Base-by-base conservation (phyloP, 2,888 invertebrate genomes). In the Polymixis lichenea region DNA sequence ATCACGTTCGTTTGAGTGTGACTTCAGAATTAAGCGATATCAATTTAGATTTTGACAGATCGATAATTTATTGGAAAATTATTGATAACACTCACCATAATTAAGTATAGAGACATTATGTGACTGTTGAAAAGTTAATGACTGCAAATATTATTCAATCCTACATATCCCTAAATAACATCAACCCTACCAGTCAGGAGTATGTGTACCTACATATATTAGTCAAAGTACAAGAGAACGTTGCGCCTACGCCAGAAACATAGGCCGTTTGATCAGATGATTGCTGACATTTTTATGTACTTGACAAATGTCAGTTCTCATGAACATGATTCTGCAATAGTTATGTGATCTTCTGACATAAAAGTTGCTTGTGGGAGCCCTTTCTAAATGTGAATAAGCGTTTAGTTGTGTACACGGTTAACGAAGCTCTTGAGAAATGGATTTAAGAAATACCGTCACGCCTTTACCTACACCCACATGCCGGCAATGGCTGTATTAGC, bases 241-340 rank as follows among this genome's bases (percentile, higher is more conserved):
- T 72, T 83, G 89, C 90, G 89, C 91, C 91, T 91, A 91, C 87
- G 82, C 86, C 72, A 68, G 78, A 64, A 74, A 78, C 68, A 72
- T 80, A 85, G 77, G 83, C 76, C 80, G 84, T 87, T 87, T 88
- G 86, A 87, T 88, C 83, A 85, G 19, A 67, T 86, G 86, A 90
- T 88, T 86, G 86, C 86, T 87, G 84, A 86, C 86, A 86, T 85
- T 89, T 86, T 86, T 87, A 83, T 84, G 72, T 81, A 65, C 82
- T 77, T 81, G 72, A 88, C 82, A 86, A 82, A 86, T 80, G 70
- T 70, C 72, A 80, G 75, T 76, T 76, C 75, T 78, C 73, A 78
- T 78, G 72, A 70, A 60, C 46, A 82, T 74, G 68, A 74, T 68
- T 68, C 53, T 75, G 78, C 70, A 85, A 82, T 78, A 51, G 72